Percentiles rank a stretch among this genome's conserved stretches.
phyloP scores from a whole-genome alignment of 2,888 invertebrate genomes.

The Drosophila robusta region DNA sequence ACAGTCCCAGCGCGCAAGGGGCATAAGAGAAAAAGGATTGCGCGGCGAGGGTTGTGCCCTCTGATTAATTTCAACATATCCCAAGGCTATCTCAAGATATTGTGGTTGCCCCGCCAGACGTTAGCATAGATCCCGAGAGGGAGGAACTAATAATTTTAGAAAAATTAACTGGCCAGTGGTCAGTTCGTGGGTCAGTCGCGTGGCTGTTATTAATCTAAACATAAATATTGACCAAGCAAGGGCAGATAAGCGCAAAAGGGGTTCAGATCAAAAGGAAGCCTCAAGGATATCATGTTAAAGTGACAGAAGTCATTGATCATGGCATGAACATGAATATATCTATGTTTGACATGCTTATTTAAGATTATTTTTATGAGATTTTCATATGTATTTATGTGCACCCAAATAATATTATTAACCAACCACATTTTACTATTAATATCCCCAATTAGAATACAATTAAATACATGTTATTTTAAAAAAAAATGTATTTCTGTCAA shows the following conservation, averaged over 20 bases:
- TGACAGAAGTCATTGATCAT: slow-evolving; percentile 51
- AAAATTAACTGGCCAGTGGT: slow-evolving; percentile 70
- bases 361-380: not conserved
- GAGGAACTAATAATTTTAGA: slow-evolving; percentile 15
- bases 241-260: slow-evolving; percentile 36
- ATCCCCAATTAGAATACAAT: too few species aligned
- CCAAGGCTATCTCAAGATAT: slow-evolving; percentile 52
- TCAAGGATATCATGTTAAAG: slow-evolving; percentile 10
- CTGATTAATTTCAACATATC: slow-evolving; percentile 73
- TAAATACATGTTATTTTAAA: too few species aligned
- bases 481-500: too few species aligned
- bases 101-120: slow-evolving; percentile 34
- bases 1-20: slow-evolving; percentile 25
- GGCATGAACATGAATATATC: slow-evolving; percentile 1
- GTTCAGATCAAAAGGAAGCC: slow-evolving; percentile 26
- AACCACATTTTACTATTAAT: not conserved
- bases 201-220: slow-evolving; percentile 74
- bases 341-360: not conserved
- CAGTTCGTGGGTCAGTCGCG: slow-evolving; percentile 72
- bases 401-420: too few species aligned
- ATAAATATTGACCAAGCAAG: slow-evolving; percentile 67
- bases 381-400: not conserved
- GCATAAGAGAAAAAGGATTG: slow-evolving; percentile 56
- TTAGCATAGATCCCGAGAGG: slow-evolving; percentile 22
- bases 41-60: slow-evolving; percentile 52